Evolutionary conservation across 1,140 invertebrate species (phyloP), one percentile per base, ranked within the genome.

Genomic region (Ceratosolen solmsi): DNA sequence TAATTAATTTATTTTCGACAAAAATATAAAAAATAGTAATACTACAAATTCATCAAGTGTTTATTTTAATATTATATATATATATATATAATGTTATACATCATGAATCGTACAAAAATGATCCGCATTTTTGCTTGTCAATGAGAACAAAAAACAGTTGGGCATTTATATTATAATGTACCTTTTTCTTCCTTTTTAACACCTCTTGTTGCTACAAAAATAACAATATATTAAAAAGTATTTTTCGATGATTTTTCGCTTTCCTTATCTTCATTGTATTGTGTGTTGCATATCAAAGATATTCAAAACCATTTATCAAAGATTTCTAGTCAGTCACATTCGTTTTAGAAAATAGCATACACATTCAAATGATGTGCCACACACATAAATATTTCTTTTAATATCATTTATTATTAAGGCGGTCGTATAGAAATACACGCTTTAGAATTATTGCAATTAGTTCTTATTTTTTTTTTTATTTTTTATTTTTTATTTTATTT

Each of bases 21-120:
- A 41, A 83, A 85, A 86, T 74, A 80, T 74, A 65, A 87, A 87
- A 87, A 87, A 84, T 86, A 87, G 87, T 86, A 87, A 88, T 87
- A 87, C 85, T 87, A 85, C 85, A 76, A 68, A 84, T 85, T 82
- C 71, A 82, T 56, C 60, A 73, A 5, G 9, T 56, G 36, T 46
- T 20, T 70, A 83, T 33, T 5, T 8, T 83, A 83, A 73, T 56
- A 65, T 72, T 72, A 80, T 20, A 74, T 73, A 72, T 73, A 27
- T 22, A 51, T 20, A 80, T 73, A 72, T 80, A 27, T n/a, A 51
- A 70, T 78, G 56, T 36, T n/a, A 30, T 60, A 60, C 22, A 79
- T 30, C 76, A 49, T 54, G 51, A 41, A 72, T 51, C 5, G 25
- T 72, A n/a, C 54, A 46, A 82, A 82, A 78, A 60, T 72, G 33